Evolutionary conservation across 1,140 invertebrate species (phyloP).

Genomic region (Nylanderia fulva): DNA sequence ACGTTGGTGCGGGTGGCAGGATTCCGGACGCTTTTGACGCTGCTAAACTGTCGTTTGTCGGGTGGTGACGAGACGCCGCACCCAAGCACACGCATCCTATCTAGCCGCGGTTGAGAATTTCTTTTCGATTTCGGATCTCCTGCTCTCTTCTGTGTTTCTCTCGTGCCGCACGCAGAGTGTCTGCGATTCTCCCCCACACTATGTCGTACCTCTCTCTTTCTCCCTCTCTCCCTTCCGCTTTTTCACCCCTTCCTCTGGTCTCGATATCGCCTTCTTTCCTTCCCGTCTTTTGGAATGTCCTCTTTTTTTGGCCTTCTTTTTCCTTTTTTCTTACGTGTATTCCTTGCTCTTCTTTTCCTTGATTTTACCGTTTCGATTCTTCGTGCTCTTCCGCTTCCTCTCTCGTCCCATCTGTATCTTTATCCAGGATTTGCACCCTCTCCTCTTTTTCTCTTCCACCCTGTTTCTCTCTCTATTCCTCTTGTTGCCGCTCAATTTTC

Average conservation of each 20-base stretch:
- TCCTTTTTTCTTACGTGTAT: neutral
- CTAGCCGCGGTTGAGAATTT: slow-evolving; percentile 80
- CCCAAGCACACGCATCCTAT: slow-evolving; percentile 86
- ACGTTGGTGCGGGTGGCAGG: slow-evolving; percentile 24
- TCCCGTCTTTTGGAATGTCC: neutral
- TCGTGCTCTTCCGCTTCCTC: neutral
- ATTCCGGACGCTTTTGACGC: slow-evolving; percentile 40
- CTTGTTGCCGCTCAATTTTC: slow-evolving; percentile 19
- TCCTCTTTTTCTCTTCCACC: neutral
- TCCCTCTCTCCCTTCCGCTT: neutral
- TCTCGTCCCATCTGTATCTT: slow-evolving; percentile 46
- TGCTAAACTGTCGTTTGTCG: slow-evolving; percentile 69
- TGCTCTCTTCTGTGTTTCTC: slow-evolving; percentile 46
- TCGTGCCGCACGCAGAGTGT: too few species aligned
- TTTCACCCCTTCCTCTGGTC: neutral
- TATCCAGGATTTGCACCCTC: neutral
- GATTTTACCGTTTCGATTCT: neutral
- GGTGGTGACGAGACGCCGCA: slow-evolving; percentile 83
- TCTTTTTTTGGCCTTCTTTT: neutral
- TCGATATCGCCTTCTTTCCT: neutral
- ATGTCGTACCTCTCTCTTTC: neutral
- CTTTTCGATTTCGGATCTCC: slow-evolving; percentile 74
- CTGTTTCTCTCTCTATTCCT: neutral
- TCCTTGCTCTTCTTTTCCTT: slow-evolving; percentile 6
- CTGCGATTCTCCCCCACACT: neutral